A percentile compares a stretch with the other conserved stretches of the same genome.
These are phyloP conservation scores for Pycnonotus jocosus DNA, from an alignment of 2,113 vertebrate genomes.

Conservation along the genomic window DNA sequence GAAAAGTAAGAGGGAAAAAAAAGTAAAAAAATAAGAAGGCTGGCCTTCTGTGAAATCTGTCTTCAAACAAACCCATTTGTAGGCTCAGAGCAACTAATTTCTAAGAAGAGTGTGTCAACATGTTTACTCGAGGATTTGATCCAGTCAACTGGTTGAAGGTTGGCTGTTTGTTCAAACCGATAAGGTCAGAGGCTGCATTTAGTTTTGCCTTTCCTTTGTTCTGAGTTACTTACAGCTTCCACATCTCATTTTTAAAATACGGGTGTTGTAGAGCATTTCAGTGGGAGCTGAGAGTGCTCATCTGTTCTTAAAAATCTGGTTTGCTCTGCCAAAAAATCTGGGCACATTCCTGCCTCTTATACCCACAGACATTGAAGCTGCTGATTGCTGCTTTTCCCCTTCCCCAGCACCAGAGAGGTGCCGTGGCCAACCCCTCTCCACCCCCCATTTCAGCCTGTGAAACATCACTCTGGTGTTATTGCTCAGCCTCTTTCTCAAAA, in stretches of 20 bases:
- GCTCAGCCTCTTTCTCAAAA: neutral
- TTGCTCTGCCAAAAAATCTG: neutral
- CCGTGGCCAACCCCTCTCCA: neutral
- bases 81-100: neutral
- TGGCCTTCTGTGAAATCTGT: neutral
- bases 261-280: neutral
- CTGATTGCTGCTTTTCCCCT: neutral
- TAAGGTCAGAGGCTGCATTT: neutral
- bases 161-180: neutral
- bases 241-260: neutral
- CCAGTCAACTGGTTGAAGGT: neutral
- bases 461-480: neutral
- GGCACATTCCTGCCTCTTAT: neutral
- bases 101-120: neutral
- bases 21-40: neutral
- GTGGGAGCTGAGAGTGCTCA: neutral
- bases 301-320: neutral
- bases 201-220: neutral
- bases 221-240: neutral
- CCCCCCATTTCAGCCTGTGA: neutral
- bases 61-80: neutral
- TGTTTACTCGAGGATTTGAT: constrained; percentile 1
- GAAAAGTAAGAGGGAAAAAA: neutral
- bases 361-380: neutral
- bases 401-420: neutral